Evolutionary conservation across 2,888 invertebrate species (phyloP).

Genomic region (Agrotis segetum): DNA sequence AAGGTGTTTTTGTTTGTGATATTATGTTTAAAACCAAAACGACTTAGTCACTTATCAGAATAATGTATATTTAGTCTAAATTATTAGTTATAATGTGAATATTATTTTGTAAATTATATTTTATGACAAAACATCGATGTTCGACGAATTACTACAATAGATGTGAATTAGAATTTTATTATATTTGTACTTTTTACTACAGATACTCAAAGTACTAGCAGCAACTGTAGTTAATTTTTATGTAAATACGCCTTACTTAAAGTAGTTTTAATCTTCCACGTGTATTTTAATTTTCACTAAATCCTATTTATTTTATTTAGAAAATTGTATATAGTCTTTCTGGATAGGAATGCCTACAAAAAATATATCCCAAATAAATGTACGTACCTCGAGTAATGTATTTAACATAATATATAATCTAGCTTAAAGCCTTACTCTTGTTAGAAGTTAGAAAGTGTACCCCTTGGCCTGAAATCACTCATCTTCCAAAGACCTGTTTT

Average conservation of each 20-base stretch:
- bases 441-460: constrained; percentile 45
- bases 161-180: constrained; percentile 42
- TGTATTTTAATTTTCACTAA: constrained; percentile 8
- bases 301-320: constrained; percentile 21
- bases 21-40: constrained; percentile 54
- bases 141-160: constrained; percentile 71
- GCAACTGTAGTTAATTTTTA: constrained; percentile 31
- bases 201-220: constrained; percentile 36
- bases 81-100: constrained; percentile 39
- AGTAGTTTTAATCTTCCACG: constrained; percentile 30
- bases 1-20: constrained; percentile 57
- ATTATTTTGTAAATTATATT: constrained; percentile 58
- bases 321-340: constrained; percentile 41
- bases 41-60: constrained; percentile 37
- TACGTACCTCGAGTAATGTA: constrained; percentile 27
- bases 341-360: constrained; percentile 34
- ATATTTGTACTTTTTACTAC: constrained; percentile 62
- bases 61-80: constrained; percentile 49
- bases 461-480: constrained; percentile 20
- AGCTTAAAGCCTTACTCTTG: constrained; percentile 49
- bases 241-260: constrained; percentile 38
- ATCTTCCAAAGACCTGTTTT: constrained; percentile 66
- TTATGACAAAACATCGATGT: constrained; percentile 69
- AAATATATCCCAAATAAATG: constrained; percentile 41
- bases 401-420: constrained; percentile 27